Conservation (phyloP, 2,888 invertebrate species). For the Oligia strigilis region DNA sequence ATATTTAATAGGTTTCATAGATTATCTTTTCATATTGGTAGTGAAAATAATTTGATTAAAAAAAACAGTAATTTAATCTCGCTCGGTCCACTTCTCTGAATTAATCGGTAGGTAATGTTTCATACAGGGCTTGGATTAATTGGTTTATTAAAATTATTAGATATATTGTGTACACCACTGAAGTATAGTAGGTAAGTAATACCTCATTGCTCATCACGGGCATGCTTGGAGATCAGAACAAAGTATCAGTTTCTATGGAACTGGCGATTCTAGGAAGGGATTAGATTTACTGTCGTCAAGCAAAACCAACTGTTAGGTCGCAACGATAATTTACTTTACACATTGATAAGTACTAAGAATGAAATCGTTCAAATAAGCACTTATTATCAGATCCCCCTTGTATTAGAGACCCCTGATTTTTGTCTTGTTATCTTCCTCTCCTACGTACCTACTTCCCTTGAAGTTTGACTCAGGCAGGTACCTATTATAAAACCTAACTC, state of each 20-base stretch:
- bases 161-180: constrained; percentile 70
- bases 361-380: constrained; percentile 26
- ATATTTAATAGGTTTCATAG: constrained; percentile 84
- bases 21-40: constrained; percentile 78
- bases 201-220: constrained; percentile 79
- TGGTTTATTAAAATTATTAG: constrained; percentile 70
- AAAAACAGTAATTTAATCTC: constrained; percentile 71
- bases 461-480: not conserved
- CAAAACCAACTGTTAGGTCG: not conserved
- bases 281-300: not conserved
- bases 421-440: not conserved
- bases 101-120: constrained; percentile 78
- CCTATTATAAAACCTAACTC: not conserved
- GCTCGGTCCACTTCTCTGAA: constrained; percentile 86
- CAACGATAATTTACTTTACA: not conserved
- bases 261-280: constrained; percentile 2
- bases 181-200: constrained; percentile 69
- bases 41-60: constrained; percentile 73
- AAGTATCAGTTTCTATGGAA: constrained; percentile 56
- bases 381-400: constrained; percentile 10
- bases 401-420: not conserved
- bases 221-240: constrained; percentile 69
- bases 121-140: constrained; percentile 82
- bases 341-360: constrained; percentile 13
- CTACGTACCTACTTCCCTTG: not conserved